These are phyloP conservation scores for Boloria euphrosyne DNA, from an alignment of 2,888 invertebrate species.

Conservation along the genomic window DNA sequence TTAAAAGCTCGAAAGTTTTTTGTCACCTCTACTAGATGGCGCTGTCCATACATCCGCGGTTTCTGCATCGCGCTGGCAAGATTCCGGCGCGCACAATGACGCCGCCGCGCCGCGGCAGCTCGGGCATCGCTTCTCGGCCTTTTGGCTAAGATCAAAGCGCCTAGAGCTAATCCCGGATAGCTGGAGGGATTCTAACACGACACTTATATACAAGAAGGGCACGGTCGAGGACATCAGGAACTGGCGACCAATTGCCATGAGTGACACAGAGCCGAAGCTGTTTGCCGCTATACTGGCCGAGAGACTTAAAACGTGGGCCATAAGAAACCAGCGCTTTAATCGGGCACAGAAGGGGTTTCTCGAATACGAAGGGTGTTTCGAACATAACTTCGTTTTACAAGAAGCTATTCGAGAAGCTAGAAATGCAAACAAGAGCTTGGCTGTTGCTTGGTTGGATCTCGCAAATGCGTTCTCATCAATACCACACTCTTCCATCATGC, in stretches of 20 bases:
- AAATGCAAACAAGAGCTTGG: neutral
- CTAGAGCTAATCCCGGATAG: neutral
- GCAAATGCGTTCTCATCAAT: neutral
- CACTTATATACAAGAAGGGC: slow-evolving; percentile 1
- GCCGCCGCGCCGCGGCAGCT: neutral
- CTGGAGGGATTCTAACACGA: neutral
- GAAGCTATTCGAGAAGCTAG: neutral
- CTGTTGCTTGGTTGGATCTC: neutral
- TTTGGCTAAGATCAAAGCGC: neutral
- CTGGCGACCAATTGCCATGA: neutral
- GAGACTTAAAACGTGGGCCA: neutral
- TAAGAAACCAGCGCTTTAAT: neutral
- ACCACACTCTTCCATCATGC: neutral
- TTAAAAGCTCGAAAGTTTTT: too few relatives aligned
- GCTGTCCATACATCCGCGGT: neutral
- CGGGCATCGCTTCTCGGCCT: too few relatives aligned
- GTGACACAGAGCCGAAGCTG: neutral
- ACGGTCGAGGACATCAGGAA: neutral
- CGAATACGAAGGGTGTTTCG: neutral
- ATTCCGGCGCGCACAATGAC: neutral
- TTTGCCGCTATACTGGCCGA: neutral
- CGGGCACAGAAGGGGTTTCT: neutral
- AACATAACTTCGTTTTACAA: neutral
- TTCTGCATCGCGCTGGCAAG: slow-evolving; percentile 2
- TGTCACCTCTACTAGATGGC: neutral